Percentiles rank a stretch among this genome's conserved stretches.
Conservation (phyloP, 2,888 invertebrate species). For the Portevinia maculata region DNA sequence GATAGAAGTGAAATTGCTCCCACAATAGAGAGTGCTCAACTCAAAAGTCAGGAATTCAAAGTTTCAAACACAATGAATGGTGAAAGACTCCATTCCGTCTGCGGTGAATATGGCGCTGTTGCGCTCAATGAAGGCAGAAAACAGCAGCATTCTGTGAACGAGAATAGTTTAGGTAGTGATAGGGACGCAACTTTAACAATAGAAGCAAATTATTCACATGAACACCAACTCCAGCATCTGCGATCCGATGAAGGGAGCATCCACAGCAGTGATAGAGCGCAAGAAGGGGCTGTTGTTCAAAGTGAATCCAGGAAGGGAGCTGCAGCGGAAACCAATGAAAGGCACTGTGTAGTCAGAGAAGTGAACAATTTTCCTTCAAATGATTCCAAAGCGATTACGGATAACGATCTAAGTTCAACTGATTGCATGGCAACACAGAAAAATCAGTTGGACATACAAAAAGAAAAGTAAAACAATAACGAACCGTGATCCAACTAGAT, state of each 20-base stretch:
- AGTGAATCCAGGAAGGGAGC: constrained; percentile 36
- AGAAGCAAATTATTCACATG: constrained; percentile 70
- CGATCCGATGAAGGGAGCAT: constrained; percentile 46
- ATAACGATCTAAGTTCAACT: constrained; percentile 51
- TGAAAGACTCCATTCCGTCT: constrained; percentile 60
- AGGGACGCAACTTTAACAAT: constrained; percentile 61
- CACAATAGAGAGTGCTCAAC: constrained; percentile 42
- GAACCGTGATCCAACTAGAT: constrained; percentile 25
- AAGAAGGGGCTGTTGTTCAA: constrained; percentile 26
- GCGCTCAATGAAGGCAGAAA: constrained; percentile 33
- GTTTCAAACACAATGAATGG: constrained; percentile 56
- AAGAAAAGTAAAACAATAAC: constrained; percentile 36
- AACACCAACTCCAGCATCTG: constrained; percentile 44
- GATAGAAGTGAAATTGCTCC: constrained; percentile 38
- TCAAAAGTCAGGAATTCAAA: constrained; percentile 64
- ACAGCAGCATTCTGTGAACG: constrained; percentile 20
- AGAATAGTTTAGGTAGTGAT: constrained; percentile 35
- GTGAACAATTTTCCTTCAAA: constrained; percentile 63
- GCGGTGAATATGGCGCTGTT: constrained; percentile 52
- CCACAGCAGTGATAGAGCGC: constrained; percentile 29
- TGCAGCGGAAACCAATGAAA: constrained; percentile 62
- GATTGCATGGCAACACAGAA: constrained; percentile 36
- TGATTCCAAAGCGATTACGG: constrained; percentile 56
- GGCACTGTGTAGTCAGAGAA: constrained; percentile 41
- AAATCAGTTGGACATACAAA: constrained; percentile 36